These are phyloP conservation scores for Globia sparganii DNA, from an alignment of 2,888 invertebrate species.

Conservation along the genomic window DNA sequence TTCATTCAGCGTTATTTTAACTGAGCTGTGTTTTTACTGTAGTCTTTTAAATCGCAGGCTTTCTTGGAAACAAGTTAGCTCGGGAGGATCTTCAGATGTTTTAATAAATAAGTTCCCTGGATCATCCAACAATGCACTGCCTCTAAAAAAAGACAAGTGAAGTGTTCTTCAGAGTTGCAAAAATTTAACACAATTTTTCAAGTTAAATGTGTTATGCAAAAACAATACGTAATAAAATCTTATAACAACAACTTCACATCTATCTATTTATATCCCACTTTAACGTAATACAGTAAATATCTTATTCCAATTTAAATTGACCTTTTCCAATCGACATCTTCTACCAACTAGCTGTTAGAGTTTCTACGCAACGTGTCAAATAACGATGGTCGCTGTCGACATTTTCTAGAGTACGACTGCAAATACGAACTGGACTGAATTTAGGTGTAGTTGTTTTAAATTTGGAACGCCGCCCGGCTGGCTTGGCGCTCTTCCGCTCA, in stretches of 20 bases:
- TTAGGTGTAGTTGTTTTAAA: constrained; percentile 85
- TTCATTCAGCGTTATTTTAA: constrained; percentile 12
- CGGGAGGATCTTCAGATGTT: not conserved
- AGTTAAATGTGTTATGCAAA: not conserved
- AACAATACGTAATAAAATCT: constrained; percentile 34
- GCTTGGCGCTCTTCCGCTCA: constrained; percentile 80
- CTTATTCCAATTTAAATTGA: constrained; percentile 47
- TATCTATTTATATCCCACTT: constrained; percentile 48
- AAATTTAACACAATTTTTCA: not conserved
- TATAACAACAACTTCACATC: constrained; percentile 20
- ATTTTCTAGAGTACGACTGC: constrained; percentile 73
- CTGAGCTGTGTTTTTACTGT: not conserved
- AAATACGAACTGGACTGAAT: constrained; percentile 78
- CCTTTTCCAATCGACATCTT: constrained; percentile 35
- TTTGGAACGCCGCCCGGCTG: constrained; percentile 87
- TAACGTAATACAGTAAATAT: constrained; percentile 30
- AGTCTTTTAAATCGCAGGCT: not conserved
- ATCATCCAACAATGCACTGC: not conserved
- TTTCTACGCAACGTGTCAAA: constrained; percentile 62
- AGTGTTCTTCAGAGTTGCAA: not conserved
- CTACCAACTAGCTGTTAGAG: constrained; percentile 25
- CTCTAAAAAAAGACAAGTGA: not conserved
- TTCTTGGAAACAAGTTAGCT: not conserved
- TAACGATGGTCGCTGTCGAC: constrained; percentile 69
- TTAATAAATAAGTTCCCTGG: not conserved